Base-by-base conservation (phyloP, 2,888 invertebrate genomes). In the Phymatocera aterrima region DNA sequence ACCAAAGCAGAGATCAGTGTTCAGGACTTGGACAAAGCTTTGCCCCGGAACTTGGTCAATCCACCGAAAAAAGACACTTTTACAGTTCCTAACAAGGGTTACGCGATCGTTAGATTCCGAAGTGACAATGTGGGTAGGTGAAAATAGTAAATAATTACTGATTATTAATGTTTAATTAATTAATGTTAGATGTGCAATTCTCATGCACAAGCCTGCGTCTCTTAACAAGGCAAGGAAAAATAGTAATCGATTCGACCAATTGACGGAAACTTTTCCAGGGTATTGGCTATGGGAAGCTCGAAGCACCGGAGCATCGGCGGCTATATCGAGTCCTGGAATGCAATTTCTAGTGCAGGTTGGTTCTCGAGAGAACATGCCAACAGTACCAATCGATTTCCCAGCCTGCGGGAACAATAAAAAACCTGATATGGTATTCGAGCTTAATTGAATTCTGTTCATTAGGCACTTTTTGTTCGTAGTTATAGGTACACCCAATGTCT, bases 41-140 rank as follows among this genome's bases (percentile, higher is more conserved):
- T 85, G 89, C 88, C 75, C 87, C 92, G 94, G 79, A 94, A 93
- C 83, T 83, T 92, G 0, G 84, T 87, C 77, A 91, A 91, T 79
- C 93, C 94, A 0, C 92, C 93, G 0, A 83, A 90, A 12, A 95
- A 94, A 84, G 94, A 95, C 84, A 94, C 94, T 1, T 91, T 95
- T 28, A 91, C 91, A 0, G 93, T 95, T 0, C 94, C 95, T 0
- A 94, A 94, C 82, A 94, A 93, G 81, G 95, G 95, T 0, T 88
- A 86, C 70, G 37, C 83, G 4, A 83, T 87, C 57, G 80, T 87
- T 34, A 84, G 84, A 0, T 82, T 88, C 18, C 80, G 82, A 6
- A 85, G 86, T 0, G 84, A 87, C 57, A 88, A 86, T 81, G 79
- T 83, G 46, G 88, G 88, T 86, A 81, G 78, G 60, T 78, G n/a